Base-by-base conservation (phyloP, 1,140 invertebrate genomes). In the Drosophila varians region DNA sequence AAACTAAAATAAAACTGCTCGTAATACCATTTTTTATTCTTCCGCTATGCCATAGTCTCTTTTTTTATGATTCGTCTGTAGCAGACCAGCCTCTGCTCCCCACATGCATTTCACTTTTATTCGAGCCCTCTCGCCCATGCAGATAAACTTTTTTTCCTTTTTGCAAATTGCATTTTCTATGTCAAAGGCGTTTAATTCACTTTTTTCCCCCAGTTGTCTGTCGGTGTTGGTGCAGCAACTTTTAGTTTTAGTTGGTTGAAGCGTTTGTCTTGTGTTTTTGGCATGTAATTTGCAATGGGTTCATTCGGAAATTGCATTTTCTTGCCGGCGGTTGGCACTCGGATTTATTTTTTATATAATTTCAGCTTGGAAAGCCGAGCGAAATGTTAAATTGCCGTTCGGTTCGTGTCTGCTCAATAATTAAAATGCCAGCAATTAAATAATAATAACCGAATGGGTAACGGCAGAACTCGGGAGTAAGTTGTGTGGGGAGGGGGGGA, bases 171-270 rank as follows among this genome's bases (percentile, higher is more conserved):
- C 76, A 86, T 84, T 86, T 84, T 73, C 57, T 74, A 78, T 86
- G 72, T 84, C 80, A 84, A 84, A 84, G 79, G 79, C 80, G 80
- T 76, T 86, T 86, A 86, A 84, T 84, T 86, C 80, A 80, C 57
- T 73, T 86, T 68, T 48, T 23, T 60, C 8, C 26, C 23, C 34
- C 16, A n/a, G 23, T 7, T 28, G 9, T 19, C 18, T 40, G 14
- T n/a, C n/a, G n/a, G n/a, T n/a, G n/a, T n/a, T n/a, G 6, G 28
- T 28, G 18, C 9, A 26, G 12, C 1, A 64, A 64, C 60, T 66
- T 65, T 66, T 45, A 66, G 64, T 66, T 68, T 52, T 65, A 65
- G 36, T 56, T 11, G 38, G 38, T 31, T 23, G 51, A 43, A 61
- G 12, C 57, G 66, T 78, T 79, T 79, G 65, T 72, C 80, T 80